Conservation (phyloP, 2,797 vertebrate genomes). For the Graptemys geographica region DNA sequence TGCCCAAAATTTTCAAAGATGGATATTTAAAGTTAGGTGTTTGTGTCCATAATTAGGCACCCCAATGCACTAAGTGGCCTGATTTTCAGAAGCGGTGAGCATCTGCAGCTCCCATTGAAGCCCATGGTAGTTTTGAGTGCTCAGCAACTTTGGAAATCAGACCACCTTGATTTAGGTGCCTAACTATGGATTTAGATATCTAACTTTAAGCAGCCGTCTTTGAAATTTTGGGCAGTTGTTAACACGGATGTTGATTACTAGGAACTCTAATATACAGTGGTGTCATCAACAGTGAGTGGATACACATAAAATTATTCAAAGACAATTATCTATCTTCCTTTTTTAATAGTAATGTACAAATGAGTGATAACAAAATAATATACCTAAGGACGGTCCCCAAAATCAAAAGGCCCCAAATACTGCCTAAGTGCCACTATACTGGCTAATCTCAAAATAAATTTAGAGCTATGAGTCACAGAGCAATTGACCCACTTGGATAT, state of each 20-base stretch:
- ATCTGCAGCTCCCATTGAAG: neutral
- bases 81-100: neutral
- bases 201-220: neutral
- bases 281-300: neutral
- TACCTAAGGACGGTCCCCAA: neutral
- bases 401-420: neutral
- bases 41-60: neutral
- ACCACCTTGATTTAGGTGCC: neutral
- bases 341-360: neutral
- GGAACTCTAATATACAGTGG: neutral
- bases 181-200: neutral
- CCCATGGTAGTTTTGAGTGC: neutral
- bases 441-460: conserved; percentile 47
- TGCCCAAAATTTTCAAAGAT: neutral
- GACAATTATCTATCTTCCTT: neutral
- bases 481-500: conserved; percentile 50
- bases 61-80: neutral
- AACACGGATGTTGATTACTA: neutral
- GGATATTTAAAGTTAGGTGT: neutral
- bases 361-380: neutral
- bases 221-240: neutral
- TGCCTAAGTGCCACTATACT: conserved; percentile 2
- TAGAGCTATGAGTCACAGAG: conserved; percentile 12
- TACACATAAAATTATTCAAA: neutral
- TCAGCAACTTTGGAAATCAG: neutral